Percentiles rank a stretch among this genome's conserved stretches.
Conservation (phyloP, 92 coral and sea anemone species). For the Siderastrea siderea region DNA sequence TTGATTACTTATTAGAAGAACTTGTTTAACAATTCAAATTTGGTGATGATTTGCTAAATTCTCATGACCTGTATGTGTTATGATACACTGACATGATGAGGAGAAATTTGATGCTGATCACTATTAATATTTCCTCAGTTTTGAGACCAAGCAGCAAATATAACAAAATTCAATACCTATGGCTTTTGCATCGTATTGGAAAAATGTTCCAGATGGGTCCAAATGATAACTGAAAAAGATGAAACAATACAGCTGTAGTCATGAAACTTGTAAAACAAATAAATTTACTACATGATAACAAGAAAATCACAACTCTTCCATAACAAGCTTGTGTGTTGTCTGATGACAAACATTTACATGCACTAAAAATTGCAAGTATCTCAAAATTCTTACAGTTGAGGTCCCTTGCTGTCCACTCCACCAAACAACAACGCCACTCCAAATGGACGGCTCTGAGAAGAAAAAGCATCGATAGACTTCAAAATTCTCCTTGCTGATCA, state of each 20-base stretch:
- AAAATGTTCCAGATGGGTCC: slow-evolving; percentile 99
- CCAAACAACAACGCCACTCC: slow-evolving; percentile 99
- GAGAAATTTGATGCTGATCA: no score
- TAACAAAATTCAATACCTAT: slow-evolving; percentile 72
- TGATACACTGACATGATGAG: no score
- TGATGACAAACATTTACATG: no score
- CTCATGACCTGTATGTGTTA: no score
- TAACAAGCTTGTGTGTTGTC: no score
- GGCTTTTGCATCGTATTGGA: slow-evolving; percentile 99
- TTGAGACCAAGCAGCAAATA: not conserved
- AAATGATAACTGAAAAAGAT: slow-evolving; percentile 81
- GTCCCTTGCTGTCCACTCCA: slow-evolving; percentile 97
- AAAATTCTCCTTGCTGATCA: not conserved
- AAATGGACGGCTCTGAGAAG: slow-evolving; percentile 96
- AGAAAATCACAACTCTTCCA: no score
- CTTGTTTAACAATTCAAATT: no score
- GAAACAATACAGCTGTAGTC: not conserved
- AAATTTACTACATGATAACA: not conserved
- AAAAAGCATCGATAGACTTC: not conserved
- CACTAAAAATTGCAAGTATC: not conserved
- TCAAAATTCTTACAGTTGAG: slow-evolving; percentile 87
- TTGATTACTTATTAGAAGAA: no score
- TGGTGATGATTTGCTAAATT: no score
- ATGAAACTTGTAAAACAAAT: not conserved
- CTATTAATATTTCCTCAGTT: no score